Percentiles rank a stretch among this genome's conserved stretches.
phyloP scores from a whole-genome alignment of 1,140 invertebrate species.

The Pogonognathellus flavescens region DNA sequence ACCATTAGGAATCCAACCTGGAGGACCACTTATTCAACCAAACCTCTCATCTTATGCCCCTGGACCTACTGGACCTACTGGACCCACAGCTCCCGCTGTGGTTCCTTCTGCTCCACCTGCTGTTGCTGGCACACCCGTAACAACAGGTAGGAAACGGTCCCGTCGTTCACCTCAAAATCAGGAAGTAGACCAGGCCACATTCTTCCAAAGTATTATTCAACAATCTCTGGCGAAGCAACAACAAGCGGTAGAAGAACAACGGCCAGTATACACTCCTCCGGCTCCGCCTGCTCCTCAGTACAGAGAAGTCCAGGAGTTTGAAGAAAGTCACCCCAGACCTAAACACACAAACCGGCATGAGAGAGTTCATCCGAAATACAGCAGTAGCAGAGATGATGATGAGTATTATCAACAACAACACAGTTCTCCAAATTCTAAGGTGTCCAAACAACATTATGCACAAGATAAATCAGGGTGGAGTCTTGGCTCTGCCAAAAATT shows the following conservation, averaged over 20 bases:
- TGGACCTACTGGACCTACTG: not conserved
- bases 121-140: not conserved
- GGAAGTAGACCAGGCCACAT: conserved; percentile 66
- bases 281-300: not conserved
- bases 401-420: not conserved
- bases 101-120: not conserved
- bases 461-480: conserved; percentile 60
- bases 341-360: not conserved
- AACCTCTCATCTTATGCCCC: not conserved
- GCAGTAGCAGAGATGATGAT: conserved; percentile 41
- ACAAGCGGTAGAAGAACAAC: conserved; percentile 54
- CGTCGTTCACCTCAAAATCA: conserved; percentile 7
- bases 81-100: not conserved
- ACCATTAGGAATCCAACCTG: conserved; percentile 52
- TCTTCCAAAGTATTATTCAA: conserved; percentile 67
- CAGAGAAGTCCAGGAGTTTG: not conserved
- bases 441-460: conserved; percentile 51
- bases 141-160: conserved; percentile 51
- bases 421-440: conserved; percentile 54
- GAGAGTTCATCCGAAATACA: not conserved
- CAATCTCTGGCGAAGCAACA: conserved; percentile 66
- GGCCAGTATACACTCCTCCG: conserved; percentile 28
- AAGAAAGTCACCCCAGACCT: not conserved
- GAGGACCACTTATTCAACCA: conserved; percentile 66
- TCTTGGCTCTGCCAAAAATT: conserved; percentile 61